Evolutionary conservation across 2,797 vertebrate species (phyloP), one percentile per base, ranked within the genome.

Genomic region (Macrochelys suwanniensis): DNA sequence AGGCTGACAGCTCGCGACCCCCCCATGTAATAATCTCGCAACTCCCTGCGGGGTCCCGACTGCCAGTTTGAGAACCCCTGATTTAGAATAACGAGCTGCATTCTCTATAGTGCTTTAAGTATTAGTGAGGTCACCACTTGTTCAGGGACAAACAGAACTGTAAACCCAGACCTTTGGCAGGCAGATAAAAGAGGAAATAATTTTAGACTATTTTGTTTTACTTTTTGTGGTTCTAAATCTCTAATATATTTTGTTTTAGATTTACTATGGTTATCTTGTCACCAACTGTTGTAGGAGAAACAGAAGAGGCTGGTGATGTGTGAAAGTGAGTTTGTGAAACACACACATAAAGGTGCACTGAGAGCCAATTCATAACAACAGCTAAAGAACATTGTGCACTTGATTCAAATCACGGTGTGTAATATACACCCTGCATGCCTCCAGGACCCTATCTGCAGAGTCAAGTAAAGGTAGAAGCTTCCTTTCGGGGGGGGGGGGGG

Each of bases 151-250:
- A 74, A 89, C 26, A 84, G 89, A 95, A 82, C 9, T 86, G 12
- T 74, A 92, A 89, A 88, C 74, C 33, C 83, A 31, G 80, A 59
- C 91, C 65, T 74, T 94, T 92, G 92, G 77, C 87, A 92, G 96
- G 74, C 7, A 92, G 93, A 54, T 84, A 49, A 82, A 94, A 84
- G 2, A 9, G 13, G 51, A 81, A 54, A 49, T 49, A 83, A 53
- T 56, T 77, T 81, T 94, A 82, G 51, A 78, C 84, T 82, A 80
- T 71, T 80, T 2, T 31, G 45, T 77, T 77, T 77, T 31, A 10
- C 45, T 77, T 49, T 45, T 49, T 28, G 45, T 77, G 13, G 7
- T 49, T 77, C 9, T 77, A 47, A 28, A 47, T 47, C 45, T 25
- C 74, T 47, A 77, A 49, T 77, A 49, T 77, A 49, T 77, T 77